Conservation (phyloP, 2,888 invertebrate genomes). For the Amiota minor region DNA sequence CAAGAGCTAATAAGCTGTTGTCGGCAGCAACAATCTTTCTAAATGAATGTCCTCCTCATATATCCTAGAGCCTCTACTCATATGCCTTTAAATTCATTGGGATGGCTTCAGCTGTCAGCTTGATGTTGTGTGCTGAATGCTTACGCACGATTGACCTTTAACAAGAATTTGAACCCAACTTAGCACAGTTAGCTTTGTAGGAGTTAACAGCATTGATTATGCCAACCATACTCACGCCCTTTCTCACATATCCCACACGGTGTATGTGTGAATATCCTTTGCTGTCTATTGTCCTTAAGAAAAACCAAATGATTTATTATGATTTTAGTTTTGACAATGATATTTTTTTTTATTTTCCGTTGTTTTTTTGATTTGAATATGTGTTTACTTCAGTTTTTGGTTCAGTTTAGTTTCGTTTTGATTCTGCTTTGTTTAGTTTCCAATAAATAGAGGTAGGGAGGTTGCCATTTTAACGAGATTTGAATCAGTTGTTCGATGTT, state of each 20-base stretch:
- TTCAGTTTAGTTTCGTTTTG: background rate
- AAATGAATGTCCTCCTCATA: constrained; percentile 9
- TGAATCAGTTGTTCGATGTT: background rate
- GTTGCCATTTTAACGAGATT: constrained; percentile 9
- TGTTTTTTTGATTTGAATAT: constrained; percentile 36
- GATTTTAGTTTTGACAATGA: constrained; percentile 50
- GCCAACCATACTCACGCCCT: too few species aligned
- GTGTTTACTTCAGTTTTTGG: constrained; percentile 10
- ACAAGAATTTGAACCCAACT: background rate
- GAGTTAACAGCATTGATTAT: too few species aligned
- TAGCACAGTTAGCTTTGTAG: background rate
- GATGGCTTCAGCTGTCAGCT: background rate
- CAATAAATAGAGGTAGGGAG: background rate
- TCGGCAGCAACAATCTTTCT: background rate
- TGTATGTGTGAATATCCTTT: constrained; percentile 1
- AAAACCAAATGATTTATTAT: constrained; percentile 55
- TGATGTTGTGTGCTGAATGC: background rate
- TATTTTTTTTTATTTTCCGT: constrained; percentile 38
- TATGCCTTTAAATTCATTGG: background rate
- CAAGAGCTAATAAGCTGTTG: background rate
- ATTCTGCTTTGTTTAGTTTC: background rate
- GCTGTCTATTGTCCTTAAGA: background rate
- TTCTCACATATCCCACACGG: background rate
- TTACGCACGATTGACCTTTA: background rate
- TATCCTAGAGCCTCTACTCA: background rate